Conservation (phyloP, 2,888 invertebrate genomes). For the Taenaris catops region DNA sequence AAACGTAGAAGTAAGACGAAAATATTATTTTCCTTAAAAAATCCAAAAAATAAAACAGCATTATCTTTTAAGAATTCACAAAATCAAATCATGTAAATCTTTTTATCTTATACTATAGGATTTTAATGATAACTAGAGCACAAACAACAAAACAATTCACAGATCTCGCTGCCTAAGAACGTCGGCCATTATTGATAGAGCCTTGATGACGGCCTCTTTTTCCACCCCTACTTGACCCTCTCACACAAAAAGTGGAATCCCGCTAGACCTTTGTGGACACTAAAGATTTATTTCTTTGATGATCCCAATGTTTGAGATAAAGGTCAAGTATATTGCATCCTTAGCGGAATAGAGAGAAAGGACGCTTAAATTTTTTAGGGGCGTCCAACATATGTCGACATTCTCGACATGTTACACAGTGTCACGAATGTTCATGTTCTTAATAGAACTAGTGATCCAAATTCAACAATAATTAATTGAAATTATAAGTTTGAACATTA, state of each 20-base stretch:
- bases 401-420: no score
- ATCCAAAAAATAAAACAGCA: no score
- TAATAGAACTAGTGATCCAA: no score
- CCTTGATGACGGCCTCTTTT: constrained; percentile 47
- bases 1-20: no score
- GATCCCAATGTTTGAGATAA: constrained; percentile 37
- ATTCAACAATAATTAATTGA: no score
- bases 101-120: constrained; percentile 9
- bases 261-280: constrained; percentile 45
- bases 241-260: constrained; percentile 49
- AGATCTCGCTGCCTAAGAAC: constrained; percentile 12
- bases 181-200: constrained; percentile 43
- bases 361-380: not conserved
- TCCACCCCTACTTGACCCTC: constrained; percentile 46
- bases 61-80: no score
- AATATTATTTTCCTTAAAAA: no score
- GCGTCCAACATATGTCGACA: no score
- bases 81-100: no score
- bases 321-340: constrained; percentile 16
- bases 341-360: constrained; percentile 14
- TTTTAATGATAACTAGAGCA: constrained; percentile 15
- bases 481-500: no score
- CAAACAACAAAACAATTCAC: constrained; percentile 26
- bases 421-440: no score
- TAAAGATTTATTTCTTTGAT: constrained; percentile 56